Base-by-base conservation (phyloP, 2,113 vertebrate genomes). In the Pyxicephalus adspersus region DNA sequence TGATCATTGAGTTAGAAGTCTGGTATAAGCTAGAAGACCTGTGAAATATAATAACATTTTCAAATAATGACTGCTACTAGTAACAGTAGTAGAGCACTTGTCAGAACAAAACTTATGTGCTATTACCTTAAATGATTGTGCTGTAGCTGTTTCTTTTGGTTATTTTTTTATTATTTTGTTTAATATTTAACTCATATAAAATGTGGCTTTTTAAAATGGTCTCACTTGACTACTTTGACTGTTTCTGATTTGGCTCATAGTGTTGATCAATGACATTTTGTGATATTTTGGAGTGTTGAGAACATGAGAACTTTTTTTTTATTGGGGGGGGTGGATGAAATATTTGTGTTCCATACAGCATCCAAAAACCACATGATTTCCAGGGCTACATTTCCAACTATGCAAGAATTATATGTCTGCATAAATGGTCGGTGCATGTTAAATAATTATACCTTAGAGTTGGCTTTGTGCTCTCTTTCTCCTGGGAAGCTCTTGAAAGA, bases 291-390 rank as follows among this genome's bases (percentile, higher is more conserved):
- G n/a, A 29, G 70, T 38, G 50, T 20, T 74, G 50, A 65, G 70
- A 74, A 74, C 58, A 55, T 45, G 29, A 72, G 70, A n/a, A 22
- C 19, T 29, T 23, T 31, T 65, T 38, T 57, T 64, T 52, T 52
- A 26, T 54, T 71, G 45, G 19, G 22, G 63, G 7, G 8, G 20
- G 52, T 50, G 79, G 65, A 74, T 74, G 26, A 64, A 63, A 73
- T 23, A 57, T 75, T 82, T 74, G 61, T 75, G 66, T 73, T 75
- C 22, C 61, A 16, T 74, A 66, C 45, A 57, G 45, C 60, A 28
- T 74, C 70, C 70, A 81, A 74, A 45, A 73, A 74, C 70, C 70
- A 81, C 70, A 82, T 75, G 71, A 73, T 74, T 74, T 64, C 28
- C 60, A 68, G 50, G 0, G 13, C 60, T 45, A 61, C 18, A 64